phyloP scores from a whole-genome alignment of 2,797 vertebrate genomes.

The Thamnophis elegans region DNA sequence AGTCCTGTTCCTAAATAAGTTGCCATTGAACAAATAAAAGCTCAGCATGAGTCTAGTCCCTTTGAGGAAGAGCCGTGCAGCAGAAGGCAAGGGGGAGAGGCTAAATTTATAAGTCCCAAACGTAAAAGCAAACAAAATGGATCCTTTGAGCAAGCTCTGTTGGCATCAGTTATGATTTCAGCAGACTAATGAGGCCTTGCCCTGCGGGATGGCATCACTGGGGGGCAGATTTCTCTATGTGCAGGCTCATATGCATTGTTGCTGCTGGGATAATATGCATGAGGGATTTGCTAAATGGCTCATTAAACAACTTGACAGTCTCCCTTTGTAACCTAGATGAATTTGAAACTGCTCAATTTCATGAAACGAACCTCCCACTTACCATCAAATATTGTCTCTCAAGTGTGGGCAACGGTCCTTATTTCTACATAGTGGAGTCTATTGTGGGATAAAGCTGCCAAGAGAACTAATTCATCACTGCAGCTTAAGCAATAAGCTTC shows the following conservation, averaged over 20 bases:
- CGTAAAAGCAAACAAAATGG: conserved; percentile 29
- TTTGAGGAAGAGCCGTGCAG: conserved; percentile 9
- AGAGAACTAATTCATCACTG: conserved; percentile 14
- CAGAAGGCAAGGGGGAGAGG: not conserved
- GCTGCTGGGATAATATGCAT: conserved; percentile 36
- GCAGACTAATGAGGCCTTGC: conserved; percentile 33
- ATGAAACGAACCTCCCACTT: not conserved
- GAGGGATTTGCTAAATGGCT: conserved; percentile 22
- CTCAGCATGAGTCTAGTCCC: conserved; percentile 22
- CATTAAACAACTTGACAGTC: conserved; percentile 38
- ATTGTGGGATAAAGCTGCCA: not conserved
- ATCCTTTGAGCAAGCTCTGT: conserved; percentile 10
- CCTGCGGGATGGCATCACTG: conserved; percentile 19
- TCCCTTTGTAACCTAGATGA: conserved; percentile 19
- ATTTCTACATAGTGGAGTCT: not conserved
- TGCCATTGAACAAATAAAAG: not conserved
- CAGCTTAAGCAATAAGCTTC: conserved; percentile 6
- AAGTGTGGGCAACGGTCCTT: not conserved
- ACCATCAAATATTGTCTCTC: conserved; percentile 24
- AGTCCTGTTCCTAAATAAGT: conserved; percentile 7
- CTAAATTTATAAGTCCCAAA: conserved; percentile 23
- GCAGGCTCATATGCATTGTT: not conserved
- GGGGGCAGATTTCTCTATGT: conserved; percentile 19
- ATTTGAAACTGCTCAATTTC: conserved; percentile 34
- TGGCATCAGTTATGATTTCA: conserved; percentile 27